Evolutionary conservation across 2,888 invertebrate genomes (phyloP), one percentile per base, ranked within the genome.

Genomic region (Phasia obesa): DNA sequence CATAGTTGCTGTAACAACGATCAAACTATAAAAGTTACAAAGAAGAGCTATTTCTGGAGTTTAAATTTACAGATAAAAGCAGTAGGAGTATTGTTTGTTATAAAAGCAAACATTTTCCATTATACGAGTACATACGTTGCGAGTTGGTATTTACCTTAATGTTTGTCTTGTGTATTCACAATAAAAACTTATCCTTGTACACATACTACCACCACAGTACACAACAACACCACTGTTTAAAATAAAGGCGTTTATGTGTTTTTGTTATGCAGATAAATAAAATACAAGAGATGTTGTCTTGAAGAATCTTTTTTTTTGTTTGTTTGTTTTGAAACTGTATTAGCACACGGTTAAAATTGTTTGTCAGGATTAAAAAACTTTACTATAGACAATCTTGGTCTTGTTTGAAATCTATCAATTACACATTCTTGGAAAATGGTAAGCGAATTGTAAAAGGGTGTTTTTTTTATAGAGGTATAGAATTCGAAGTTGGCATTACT

Each of bases 141-240:
- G 27, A 65, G 64, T 55, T 76, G 76, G 60, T 60, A 60, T 81
- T 75, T 83, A 21, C 51, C 59, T 65, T 75, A 70, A 59, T 79
- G 79, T 75, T 75, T 53, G 74, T 65, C 74, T 79, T 51, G 65
- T 53, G 79, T 65, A 79, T 75, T 53, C 65, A 47, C 19, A 59
- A 25, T 35, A 35, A 9, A 35, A 35, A 55, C 47, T 25, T 27
- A 59, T 27, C 17, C 19, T 19, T 23, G 19, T 27, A 57, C 7
- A 23, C 47, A 31, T 15, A 9, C 11, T 11, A 49, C 25, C 51
- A 44, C 25, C 49, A 44, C 42, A 42, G 21, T 17, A 23, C 11
- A 44, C 62, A 49, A 27, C 42, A 6, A 2, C 0, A 35, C 25
- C 25, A 59, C 25, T 74, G n/a, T n/a, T n/a, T n/a, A n/a, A n/a